A percentile compares a stretch with the other conserved stretches of the same genome.
phyloP scores from a whole-genome alignment of 2,797 vertebrate species.

The Holocentrus rufus region DNA sequence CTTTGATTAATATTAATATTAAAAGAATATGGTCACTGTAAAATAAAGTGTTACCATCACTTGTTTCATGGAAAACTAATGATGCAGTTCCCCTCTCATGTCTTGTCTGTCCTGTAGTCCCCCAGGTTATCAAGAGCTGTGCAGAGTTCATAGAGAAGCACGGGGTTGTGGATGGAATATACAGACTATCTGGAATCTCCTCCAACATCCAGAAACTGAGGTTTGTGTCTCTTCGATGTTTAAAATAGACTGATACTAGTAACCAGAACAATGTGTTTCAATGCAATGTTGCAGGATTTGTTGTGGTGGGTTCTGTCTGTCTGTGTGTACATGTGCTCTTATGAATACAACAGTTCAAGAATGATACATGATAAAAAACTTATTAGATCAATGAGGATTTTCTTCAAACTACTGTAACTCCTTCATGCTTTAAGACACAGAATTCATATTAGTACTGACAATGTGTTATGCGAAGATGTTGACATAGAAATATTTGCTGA shows the following conservation, averaged over 20 bases:
- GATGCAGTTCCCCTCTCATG: neutral
- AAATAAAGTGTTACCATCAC: neutral
- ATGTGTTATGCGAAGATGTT: too few species aligned
- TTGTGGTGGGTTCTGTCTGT: neutral
- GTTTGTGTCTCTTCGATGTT: slow-evolving; percentile 73
- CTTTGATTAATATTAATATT: too few species aligned
- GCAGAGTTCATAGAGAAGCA: slow-evolving; percentile 96
- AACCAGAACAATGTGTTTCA: too few species aligned
- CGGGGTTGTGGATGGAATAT: slow-evolving; percentile 98
- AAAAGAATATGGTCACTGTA: too few species aligned
- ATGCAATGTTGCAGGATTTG: too few species aligned
- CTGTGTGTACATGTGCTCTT: neutral
- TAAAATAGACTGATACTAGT: neutral
- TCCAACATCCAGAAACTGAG: slow-evolving; percentile 98
- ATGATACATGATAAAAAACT: too few species aligned
- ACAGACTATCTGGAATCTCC: slow-evolving; percentile 95
- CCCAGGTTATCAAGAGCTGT: slow-evolving; percentile 97
- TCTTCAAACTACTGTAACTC: too few species aligned
- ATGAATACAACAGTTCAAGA: too few species aligned
- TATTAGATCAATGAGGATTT: too few species aligned
- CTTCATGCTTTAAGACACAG: too few species aligned
- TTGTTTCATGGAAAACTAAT: neutral
- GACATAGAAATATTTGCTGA: too few species aligned
- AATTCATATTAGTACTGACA: too few species aligned
- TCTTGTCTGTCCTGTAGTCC: slow-evolving; percentile 80